phyloP scores from a whole-genome alignment of 2,888 invertebrate species.

The Drosophila aldrichi region DNA sequence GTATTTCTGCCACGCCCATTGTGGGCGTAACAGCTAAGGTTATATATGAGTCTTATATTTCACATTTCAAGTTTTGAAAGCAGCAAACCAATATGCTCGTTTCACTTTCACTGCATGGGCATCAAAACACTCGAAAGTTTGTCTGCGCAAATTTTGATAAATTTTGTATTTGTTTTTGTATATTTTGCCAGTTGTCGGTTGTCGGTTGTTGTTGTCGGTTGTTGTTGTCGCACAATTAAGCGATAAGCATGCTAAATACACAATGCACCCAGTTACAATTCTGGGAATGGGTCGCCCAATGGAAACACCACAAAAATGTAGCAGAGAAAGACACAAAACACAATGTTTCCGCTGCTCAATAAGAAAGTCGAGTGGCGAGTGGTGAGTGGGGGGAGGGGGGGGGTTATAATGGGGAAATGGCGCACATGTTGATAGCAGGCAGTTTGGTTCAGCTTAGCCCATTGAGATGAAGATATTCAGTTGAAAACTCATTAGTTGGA shows the following conservation, averaged over 20 bases:
- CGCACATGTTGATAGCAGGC: conserved; percentile 36
- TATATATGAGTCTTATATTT: too few species aligned
- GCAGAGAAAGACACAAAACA: conserved; percentile 52
- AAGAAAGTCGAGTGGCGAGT: conserved; percentile 11
- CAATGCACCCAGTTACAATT: conserved; percentile 28
- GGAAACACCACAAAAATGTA: conserved; percentile 51
- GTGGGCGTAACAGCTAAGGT: too few species aligned
- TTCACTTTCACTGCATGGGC: too few species aligned
- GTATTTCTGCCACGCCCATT: too few species aligned
- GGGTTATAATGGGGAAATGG: conserved; percentile 5
- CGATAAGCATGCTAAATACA: conserved; percentile 72
- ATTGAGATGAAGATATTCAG: conserved; percentile 66
- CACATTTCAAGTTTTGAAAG: too few species aligned
- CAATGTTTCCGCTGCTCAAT: conserved; percentile 18
- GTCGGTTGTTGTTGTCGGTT: conserved; percentile 24
- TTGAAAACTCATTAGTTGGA: conserved; percentile 77
- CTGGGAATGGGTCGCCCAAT: conserved; percentile 5
- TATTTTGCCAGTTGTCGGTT: conserved; percentile 26
- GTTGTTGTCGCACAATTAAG: conserved; percentile 68
- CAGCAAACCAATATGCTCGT: too few species aligned
- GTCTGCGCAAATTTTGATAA: conserved; percentile 43
- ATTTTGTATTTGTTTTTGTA: conserved; percentile 55
- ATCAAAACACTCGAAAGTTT: conserved; percentile 47
- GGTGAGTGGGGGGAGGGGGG: neutral
- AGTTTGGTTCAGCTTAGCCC: conserved; percentile 5